phyloP scores from a whole-genome alignment of 30 jellyfish, hydroid and myxozoan species.

The Hydra vulgaris region DNA sequence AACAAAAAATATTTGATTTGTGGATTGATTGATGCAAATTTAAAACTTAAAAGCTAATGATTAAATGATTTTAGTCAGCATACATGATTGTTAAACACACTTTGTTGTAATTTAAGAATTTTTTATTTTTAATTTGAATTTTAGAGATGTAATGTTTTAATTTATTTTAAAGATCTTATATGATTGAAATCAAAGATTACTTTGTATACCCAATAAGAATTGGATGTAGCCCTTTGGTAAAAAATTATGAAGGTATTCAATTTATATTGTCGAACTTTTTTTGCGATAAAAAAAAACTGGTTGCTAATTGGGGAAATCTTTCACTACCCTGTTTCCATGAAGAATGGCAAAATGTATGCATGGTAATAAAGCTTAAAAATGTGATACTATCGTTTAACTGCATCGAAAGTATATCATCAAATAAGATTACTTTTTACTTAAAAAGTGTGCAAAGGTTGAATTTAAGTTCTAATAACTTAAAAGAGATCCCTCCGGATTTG shows the following conservation, averaged over 20 bases:
- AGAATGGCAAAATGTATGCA: constrained; percentile 40
- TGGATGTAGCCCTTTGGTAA: background rate
- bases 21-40: too few relatives aligned
- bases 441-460: constrained; percentile 33
- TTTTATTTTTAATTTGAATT: background rate
- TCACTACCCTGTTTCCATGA: constrained; percentile 34
- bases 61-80: too few relatives aligned
- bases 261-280: constrained; percentile 35
- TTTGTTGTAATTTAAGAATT: background rate
- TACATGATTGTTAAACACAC: too few relatives aligned
- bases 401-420: background rate
- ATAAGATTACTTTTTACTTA: background rate
- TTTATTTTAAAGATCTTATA: background rate
- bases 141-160: too few relatives aligned
- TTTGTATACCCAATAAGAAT: background rate
- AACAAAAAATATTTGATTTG: too few relatives aligned
- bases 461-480: constrained; percentile 33
- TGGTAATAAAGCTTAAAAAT: constrained; percentile 28
- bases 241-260: constrained; percentile 27
- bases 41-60: too few relatives aligned
- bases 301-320: constrained; percentile 77
- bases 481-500: constrained; percentile 36
- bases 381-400: constrained; percentile 16
- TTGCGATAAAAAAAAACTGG: constrained; percentile 26
- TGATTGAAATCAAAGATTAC: background rate